phyloP scores from a whole-genome alignment of 2,113 vertebrate genomes.

The Danionella cerebrum region DNA sequence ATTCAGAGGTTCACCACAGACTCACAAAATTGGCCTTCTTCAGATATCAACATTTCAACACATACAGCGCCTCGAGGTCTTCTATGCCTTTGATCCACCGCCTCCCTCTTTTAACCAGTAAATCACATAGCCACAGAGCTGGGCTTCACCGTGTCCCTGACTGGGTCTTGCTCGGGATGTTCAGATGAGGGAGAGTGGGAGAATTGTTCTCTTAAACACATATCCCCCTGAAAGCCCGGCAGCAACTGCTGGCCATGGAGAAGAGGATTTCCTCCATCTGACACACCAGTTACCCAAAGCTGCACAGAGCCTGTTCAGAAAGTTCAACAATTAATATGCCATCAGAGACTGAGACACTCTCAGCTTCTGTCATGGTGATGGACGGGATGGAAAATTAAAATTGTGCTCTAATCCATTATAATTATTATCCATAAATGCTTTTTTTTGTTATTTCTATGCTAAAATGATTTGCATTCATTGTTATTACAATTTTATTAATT shows the following conservation, averaged over 20 bases:
- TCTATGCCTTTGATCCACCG: constrained; percentile 43
- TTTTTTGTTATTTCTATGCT: too few relatives aligned
- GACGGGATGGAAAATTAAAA: too few relatives aligned
- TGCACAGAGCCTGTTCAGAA: background rate
- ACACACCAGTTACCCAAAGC: background rate
- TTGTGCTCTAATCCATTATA: too few relatives aligned
- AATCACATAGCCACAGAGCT: constrained; percentile 12
- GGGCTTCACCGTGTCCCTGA: background rate
- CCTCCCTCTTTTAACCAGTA: constrained; percentile 13
- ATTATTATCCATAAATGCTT: too few relatives aligned
- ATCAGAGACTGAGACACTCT: too few relatives aligned
- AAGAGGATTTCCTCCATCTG: constrained; percentile 30
- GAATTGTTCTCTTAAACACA: constrained; percentile 26
- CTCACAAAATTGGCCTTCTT: constrained; percentile 31
- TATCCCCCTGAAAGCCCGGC: constrained; percentile 13
- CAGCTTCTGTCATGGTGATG: too few relatives aligned
- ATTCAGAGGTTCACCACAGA: background rate
- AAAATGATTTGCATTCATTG: too few relatives aligned
- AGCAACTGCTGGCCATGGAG: constrained; percentile 27
- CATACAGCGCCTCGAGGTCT: constrained; percentile 31
- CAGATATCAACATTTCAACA: constrained; percentile 29
- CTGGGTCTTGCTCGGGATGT: background rate
- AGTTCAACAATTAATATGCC: too few relatives aligned
- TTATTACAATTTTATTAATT: too few relatives aligned
- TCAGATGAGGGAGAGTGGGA: constrained; percentile 31